These are phyloP conservation scores for Diabrotica balteata DNA, from an alignment of 2,888 invertebrate genomes.

Conservation along the genomic window DNA sequence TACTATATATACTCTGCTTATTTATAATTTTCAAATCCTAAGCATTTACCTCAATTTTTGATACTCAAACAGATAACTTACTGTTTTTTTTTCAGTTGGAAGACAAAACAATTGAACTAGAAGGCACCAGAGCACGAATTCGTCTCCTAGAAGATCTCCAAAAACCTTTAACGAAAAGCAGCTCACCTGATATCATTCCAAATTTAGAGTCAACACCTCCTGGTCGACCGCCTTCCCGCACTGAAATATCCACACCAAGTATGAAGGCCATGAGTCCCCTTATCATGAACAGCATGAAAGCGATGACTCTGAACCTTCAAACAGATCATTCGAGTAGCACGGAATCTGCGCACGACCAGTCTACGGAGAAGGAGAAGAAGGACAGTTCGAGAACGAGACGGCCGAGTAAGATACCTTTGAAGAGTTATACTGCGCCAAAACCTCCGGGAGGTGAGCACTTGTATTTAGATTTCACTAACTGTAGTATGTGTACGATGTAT, in stretches of 20 bases:
- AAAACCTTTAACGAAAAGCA: slow-evolving; percentile 44
- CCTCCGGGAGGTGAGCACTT: slow-evolving; percentile 60
- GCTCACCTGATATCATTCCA: slow-evolving; percentile 59
- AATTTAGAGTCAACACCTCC: slow-evolving; percentile 54
- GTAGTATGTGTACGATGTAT: not conserved
- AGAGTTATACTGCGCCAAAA: slow-evolving; percentile 68
- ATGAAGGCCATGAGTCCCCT: slow-evolving; percentile 59
- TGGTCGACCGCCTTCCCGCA: slow-evolving; percentile 35
- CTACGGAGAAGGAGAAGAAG: slow-evolving; percentile 54
- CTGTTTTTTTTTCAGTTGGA: slow-evolving; percentile 68
- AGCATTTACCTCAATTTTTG: too few relatives aligned
- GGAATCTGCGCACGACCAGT: slow-evolving; percentile 69
- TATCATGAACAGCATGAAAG: slow-evolving; percentile 56
- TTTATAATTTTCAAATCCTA: too few relatives aligned
- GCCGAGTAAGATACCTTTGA: slow-evolving; percentile 77
- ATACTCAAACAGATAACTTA: too few relatives aligned
- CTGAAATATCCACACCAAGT: slow-evolving; percentile 62
- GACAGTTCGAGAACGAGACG: slow-evolving; percentile 56
- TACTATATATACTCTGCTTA: too few relatives aligned
- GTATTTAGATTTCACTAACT: not conserved
- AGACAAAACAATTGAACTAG: slow-evolving; percentile 82
- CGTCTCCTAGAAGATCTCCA: slow-evolving; percentile 72
- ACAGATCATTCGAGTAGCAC: slow-evolving; percentile 70
- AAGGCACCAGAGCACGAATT: slow-evolving; percentile 80
- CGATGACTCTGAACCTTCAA: slow-evolving; percentile 57